phyloP scores from a whole-genome alignment of 2,113 vertebrate species.

The Ovis canadensis region DNA sequence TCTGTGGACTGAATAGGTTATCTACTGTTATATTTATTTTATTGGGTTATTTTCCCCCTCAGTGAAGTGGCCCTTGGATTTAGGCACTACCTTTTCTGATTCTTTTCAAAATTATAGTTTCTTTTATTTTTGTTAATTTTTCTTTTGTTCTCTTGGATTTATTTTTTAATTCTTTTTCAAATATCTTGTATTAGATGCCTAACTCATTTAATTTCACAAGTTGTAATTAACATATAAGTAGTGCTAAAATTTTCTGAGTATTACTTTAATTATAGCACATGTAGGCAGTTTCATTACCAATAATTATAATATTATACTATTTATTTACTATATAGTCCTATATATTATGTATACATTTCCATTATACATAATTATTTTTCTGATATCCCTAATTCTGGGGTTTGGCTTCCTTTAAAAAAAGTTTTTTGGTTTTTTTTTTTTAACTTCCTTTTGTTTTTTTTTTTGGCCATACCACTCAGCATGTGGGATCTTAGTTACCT shows the following conservation, averaged over 20 bases:
- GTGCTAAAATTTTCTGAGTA: background rate
- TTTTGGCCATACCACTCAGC: background rate
- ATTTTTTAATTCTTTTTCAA: background rate
- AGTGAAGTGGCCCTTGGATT: background rate
- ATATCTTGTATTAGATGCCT: background rate
- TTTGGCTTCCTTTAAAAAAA: background rate
- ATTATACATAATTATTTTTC: background rate
- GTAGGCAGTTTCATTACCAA: background rate
- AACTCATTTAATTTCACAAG: background rate
- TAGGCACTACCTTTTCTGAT: background rate
- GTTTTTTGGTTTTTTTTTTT: accelerated
- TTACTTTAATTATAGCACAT: background rate
- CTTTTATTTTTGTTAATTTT: background rate
- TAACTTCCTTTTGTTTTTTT: background rate
- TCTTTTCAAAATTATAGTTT: background rate
- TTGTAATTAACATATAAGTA: background rate
- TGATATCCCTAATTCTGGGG: background rate
- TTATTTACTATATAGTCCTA: background rate
- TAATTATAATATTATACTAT: background rate
- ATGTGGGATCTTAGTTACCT: background rate
- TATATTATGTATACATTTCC: background rate
- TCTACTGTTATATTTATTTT: background rate
- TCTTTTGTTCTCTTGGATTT: background rate
- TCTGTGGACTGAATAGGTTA: background rate
- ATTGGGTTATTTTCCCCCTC: background rate